Percentiles rank a stretch among this genome's conserved stretches.
Evolutionary conservation across 2,113 vertebrate genomes (phyloP).

Genomic region (Synodontis membranacea): DNA sequence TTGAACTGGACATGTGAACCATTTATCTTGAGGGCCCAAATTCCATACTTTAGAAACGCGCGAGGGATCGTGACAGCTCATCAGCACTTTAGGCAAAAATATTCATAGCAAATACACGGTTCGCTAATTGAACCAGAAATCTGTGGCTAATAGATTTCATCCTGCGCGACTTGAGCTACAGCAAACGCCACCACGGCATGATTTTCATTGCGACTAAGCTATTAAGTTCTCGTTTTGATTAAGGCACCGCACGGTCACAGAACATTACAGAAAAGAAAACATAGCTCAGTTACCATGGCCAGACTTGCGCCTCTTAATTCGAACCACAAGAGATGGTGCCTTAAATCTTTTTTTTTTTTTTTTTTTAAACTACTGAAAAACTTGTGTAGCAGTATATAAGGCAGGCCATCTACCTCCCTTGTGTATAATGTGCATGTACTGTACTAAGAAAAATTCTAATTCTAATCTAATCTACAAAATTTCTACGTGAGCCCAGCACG

Average conservation of each 20-base stretch:
- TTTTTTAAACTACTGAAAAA: slow-evolving; percentile 40
- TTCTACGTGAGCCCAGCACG: slow-evolving; percentile 43
- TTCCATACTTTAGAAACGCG: background rate
- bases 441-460: slow-evolving; percentile 23
- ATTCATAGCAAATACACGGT: background rate
- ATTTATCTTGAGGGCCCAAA: background rate
- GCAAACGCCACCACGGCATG: background rate
- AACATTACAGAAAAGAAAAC: background rate
- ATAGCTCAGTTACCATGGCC: background rate
- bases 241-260: background rate
- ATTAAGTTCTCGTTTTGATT: background rate
- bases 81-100: slow-evolving; percentile 8
- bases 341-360: background rate
- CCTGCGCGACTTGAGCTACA: background rate
- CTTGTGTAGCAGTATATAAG: slow-evolving; percentile 36
- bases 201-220: background rate
- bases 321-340: slow-evolving; percentile 20
- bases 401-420: slow-evolving; percentile 40
- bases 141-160: background rate
- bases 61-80: background rate
- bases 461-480: slow-evolving; percentile 28
- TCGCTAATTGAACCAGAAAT: background rate
- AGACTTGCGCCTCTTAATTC: background rate
- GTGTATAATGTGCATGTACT: slow-evolving; percentile 38
- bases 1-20: too few species aligned